Evolutionary conservation across 2,797 vertebrate species (phyloP).

Genomic region (Sus cebifrons): DNA sequence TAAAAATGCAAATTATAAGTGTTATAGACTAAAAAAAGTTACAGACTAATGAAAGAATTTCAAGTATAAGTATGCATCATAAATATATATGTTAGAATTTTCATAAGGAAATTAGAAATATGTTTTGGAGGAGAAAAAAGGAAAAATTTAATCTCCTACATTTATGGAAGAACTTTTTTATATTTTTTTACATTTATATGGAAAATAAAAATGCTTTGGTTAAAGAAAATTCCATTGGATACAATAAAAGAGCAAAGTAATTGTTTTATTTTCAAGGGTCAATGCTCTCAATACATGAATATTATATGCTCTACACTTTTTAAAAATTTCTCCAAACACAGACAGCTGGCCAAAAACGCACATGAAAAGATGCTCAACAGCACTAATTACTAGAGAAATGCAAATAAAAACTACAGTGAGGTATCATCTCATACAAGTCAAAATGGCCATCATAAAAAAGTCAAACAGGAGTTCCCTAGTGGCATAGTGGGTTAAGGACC

Average conservation of each 20-base stretch:
- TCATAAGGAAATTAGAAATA: conserved; percentile 9
- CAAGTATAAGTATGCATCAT: background rate
- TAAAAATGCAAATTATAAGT: conserved; percentile 58
- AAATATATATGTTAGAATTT: conserved; percentile 21
- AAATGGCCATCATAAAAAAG: too few species aligned
- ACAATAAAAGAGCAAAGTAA: conserved; percentile 25
- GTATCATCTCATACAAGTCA: too few species aligned
- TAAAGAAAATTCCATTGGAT: background rate
- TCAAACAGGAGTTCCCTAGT: too few species aligned
- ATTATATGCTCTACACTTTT: background rate
- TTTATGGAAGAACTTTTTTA: background rate
- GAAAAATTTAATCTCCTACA: background rate
- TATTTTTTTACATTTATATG: background rate
- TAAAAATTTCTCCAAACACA: background rate
- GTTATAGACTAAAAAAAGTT: conserved; percentile 40
- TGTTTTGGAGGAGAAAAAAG: conserved; percentile 10
- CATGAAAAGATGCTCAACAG: too few species aligned
- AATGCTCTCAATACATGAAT: background rate
- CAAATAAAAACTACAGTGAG: too few species aligned
- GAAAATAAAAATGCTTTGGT: background rate
- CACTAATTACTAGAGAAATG: too few species aligned
- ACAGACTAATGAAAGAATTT: conserved; percentile 18
- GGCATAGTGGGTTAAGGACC: too few species aligned
- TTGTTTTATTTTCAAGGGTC: conserved; percentile 67
- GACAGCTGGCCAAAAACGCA: too few species aligned